These are phyloP conservation scores for Darevskia mixta DNA, from an alignment of 2,797 vertebrate genomes.

Conservation along the genomic window DNA sequence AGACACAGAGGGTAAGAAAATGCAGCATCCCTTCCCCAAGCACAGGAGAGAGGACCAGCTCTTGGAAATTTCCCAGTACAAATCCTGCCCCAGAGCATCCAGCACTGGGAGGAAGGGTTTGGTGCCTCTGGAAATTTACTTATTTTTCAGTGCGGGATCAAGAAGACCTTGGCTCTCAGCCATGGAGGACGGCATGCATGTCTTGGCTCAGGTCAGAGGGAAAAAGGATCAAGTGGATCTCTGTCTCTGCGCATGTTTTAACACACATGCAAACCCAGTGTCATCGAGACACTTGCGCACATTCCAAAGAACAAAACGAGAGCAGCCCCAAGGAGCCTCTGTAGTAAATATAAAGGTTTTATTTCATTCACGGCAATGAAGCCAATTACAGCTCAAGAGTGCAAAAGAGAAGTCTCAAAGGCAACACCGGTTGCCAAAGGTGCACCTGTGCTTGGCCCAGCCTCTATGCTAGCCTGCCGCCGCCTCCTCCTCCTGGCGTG, in stretches of 20 bases:
- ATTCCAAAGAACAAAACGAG: neutral
- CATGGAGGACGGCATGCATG: neutral
- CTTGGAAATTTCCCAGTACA: neutral
- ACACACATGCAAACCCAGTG: rapidly evolving
- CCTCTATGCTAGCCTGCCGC: neutral
- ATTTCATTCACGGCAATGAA: conserved; percentile 79
- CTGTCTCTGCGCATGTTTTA: neutral
- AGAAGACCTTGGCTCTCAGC: neutral
- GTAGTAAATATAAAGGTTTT: conserved; percentile 74
- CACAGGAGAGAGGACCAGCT: neutral
- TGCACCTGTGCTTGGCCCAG: conserved; percentile 27
- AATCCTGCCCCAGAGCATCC: neutral
- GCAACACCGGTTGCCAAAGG: conserved; percentile 39
- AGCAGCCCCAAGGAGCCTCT: conserved; percentile 6
- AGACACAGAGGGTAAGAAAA: neutral
- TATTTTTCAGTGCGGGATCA: neutral
- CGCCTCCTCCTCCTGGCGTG: neutral
- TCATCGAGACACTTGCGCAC: neutral
- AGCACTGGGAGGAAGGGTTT: neutral
- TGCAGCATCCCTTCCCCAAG: neutral
- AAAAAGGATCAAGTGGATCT: neutral
- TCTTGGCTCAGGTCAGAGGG: neutral
- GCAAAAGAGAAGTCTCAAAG: conserved; percentile 66
- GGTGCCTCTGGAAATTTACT: neutral
- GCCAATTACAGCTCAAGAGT: conserved; percentile 74